Evolutionary conservation across 2,113 vertebrate genomes (phyloP).

Genomic region (Nerophis ophidion): DNA sequence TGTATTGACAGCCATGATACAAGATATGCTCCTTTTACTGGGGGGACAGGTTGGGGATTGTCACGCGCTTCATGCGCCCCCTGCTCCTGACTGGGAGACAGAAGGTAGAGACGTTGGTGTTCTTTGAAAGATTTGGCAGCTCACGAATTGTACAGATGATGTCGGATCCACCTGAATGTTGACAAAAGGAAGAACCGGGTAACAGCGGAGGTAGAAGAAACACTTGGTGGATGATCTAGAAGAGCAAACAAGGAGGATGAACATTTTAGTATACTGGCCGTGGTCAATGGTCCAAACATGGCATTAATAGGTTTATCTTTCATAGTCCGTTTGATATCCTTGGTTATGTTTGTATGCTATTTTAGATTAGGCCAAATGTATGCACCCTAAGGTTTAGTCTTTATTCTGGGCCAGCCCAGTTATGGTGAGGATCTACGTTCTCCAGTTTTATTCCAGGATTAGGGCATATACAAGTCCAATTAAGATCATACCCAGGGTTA

Average conservation of each 20-base stretch:
- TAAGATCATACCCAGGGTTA: no score
- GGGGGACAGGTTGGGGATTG: slow-evolving; percentile 20
- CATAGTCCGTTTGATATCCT: no score
- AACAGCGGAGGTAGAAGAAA: slow-evolving; percentile 2
- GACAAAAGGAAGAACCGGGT: slow-evolving; percentile 8
- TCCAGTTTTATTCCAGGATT: no score
- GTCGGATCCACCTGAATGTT: slow-evolving; percentile 5
- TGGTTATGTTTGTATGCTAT: no score
- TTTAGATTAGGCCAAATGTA: no score
- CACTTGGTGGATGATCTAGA: slow-evolving; percentile 12
- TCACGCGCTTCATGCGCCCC: slow-evolving; percentile 44
- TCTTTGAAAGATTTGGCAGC: slow-evolving; percentile 53
- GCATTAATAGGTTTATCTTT: background rate
- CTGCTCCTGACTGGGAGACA: slow-evolving; percentile 43
- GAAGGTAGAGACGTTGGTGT: slow-evolving; percentile 21
- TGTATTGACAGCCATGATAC: slow-evolving; percentile 42
- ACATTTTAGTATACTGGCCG: slow-evolving; percentile 1
- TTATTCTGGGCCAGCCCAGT: no score
- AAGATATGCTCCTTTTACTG: slow-evolving; percentile 48
- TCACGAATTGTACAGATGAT: background rate
- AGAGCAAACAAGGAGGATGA: slow-evolving; percentile 10
- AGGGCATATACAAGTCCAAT: no score
- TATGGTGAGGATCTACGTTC: no score
- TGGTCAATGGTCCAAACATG: background rate
- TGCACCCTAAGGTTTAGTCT: no score